Base-by-base conservation (phyloP, 2,888 invertebrate genomes). In the Oegoconia quadripuncta region DNA sequence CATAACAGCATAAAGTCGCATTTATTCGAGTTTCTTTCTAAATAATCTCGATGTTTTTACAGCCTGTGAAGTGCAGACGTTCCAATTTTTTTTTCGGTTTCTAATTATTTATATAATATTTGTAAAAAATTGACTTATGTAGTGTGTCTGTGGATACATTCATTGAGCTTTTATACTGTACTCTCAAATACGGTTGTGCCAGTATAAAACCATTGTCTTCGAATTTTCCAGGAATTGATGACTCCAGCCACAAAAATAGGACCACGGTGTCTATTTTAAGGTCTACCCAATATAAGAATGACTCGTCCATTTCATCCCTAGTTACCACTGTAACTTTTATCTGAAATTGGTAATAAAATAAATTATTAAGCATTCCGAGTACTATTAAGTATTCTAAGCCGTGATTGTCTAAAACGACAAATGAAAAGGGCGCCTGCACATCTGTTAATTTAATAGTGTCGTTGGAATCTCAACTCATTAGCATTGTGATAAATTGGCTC, bases 201-300 rank as follows among this genome's bases (percentile, higher is more conserved):
- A 90, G 59, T 7, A 90, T 81, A 18, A 95, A 92, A 0, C 95
- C 96, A 72, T 96, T 95, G 51, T 94, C 92, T 1, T 91, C 91
- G 69, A 95, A 95, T 41, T 74, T 79, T 1, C 95, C 95, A 8
- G 60, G 66, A 26, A 82, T 63, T 3, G 70, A 64, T 63, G 89
- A 67, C 46, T 93, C 92, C 14, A 94, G 67, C 92, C 93, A 94
- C 1, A 94, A 89, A 68, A 93, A 95, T 5, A 92, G 74, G 1
- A 42, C 37, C 3, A 39, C 16, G 3, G 34, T 35, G 23, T 42
- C 42, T 6, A 38, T 35, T 14, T 28, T 8, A 1, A 42, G 31
- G 18, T 42, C 28, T 9, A 29, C 40, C 16, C 37, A 41, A 92
- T 50, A 28, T 37, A 13, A 37, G 38, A 11, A 31, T 34, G 2